phyloP scores from a whole-genome alignment of 1,140 invertebrate genomes.

The Pentalonia nigronervosa region DNA sequence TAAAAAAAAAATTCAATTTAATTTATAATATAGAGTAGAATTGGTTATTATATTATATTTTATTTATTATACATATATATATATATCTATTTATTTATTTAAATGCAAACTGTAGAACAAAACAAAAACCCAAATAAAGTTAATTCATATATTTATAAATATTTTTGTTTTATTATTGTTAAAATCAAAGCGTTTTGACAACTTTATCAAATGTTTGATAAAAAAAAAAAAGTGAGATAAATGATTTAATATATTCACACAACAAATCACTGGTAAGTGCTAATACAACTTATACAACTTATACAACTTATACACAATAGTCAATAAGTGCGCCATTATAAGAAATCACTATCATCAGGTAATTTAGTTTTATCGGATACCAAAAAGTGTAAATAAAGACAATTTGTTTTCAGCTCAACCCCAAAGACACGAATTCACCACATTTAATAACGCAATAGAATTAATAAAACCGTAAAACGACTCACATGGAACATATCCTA shows the following conservation, averaged over 20 bases:
- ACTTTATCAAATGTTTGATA: background rate
- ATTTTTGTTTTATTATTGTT: background rate
- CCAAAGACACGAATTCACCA: background rate
- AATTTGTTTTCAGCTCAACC: background rate
- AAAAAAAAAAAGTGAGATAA: background rate
- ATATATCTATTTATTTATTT: background rate
- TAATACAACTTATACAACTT: background rate
- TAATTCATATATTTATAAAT: background rate
- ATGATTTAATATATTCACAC: background rate
- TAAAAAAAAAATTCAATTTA: background rate
- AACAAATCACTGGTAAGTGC: background rate
- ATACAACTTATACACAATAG: background rate
- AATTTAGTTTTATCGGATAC: background rate
- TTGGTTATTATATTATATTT: background rate
- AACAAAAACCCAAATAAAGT: background rate
- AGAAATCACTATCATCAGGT: background rate
- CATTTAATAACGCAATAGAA: background rate
- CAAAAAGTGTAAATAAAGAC: background rate
- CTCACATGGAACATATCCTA: background rate
- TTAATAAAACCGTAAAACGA: background rate
- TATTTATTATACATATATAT: background rate
- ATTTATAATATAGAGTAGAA: background rate
- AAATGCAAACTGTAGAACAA: background rate
- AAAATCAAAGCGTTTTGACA: background rate
- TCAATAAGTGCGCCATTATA: background rate